Conservation (phyloP, 2,113 vertebrate genomes). For the Myodes glareolus region DNA sequence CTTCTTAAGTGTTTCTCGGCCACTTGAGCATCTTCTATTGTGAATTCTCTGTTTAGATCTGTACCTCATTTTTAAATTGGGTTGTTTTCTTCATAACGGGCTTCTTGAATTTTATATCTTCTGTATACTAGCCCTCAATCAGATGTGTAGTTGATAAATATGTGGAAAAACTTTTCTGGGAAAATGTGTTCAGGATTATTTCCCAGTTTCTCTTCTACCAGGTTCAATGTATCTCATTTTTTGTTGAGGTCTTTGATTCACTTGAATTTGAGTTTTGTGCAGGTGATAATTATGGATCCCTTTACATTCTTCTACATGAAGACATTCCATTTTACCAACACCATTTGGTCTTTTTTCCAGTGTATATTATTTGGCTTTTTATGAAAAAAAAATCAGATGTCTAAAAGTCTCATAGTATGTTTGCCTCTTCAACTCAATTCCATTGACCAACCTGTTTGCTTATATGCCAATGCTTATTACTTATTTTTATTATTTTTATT, state of each 20-base stretch:
- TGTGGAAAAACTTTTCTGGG: not conserved
- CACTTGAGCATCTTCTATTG: not conserved
- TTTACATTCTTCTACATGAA: not conserved
- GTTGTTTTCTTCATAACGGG: not conserved
- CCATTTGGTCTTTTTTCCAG: not conserved
- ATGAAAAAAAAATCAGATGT: not conserved
- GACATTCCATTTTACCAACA: not conserved
- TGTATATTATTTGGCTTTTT: not conserved
- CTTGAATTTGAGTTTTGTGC: not conserved
- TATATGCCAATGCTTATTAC: not conserved
- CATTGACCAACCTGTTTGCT: not conserved
- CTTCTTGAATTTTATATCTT: not conserved
- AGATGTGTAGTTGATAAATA: not conserved
- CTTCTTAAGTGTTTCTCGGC: not conserved
- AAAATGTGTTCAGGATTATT: not conserved
- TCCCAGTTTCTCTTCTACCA: not conserved
- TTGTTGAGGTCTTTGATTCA: not conserved
- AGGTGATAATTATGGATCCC: not conserved
- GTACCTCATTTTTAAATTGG: not conserved
- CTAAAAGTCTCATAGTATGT: not conserved
- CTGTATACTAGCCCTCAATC: not conserved
- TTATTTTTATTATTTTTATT: not conserved
- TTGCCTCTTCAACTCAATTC: not conserved
- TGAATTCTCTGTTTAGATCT: not conserved
- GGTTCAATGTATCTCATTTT: not conserved